Conservation (phyloP, 1,140 invertebrate species). For the Drosophila orosa region DNA sequence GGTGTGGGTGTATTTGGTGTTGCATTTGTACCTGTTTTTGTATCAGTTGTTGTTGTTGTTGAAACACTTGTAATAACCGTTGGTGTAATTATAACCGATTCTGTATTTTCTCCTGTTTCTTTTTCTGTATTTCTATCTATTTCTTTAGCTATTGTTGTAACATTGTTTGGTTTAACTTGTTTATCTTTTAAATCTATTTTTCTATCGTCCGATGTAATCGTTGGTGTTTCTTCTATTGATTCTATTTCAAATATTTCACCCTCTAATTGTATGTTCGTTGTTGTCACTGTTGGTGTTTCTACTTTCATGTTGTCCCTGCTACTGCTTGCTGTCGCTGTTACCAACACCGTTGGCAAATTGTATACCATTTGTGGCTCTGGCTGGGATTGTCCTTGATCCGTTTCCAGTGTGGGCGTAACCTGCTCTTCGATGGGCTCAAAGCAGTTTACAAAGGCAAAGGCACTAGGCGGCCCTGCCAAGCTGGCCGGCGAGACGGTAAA, state of each 20-base stretch:
- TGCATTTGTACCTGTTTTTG: constrained; percentile 18
- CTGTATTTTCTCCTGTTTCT: constrained; percentile 9
- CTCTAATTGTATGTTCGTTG: background rate
- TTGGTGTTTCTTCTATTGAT: background rate
- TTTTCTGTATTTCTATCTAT: constrained; percentile 4
- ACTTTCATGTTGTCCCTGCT: background rate
- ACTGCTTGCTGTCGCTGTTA: constrained; percentile 39
- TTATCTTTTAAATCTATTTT: background rate
- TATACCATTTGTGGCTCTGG: constrained; percentile 44
- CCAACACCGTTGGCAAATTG: constrained; percentile 58
- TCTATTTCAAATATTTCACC: background rate
- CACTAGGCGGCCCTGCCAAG: constrained; percentile 5
- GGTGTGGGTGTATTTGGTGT: constrained; percentile 5
- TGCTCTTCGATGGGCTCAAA: constrained; percentile 73
- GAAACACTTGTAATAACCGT: constrained; percentile 9
- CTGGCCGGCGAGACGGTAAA: constrained; percentile 39
- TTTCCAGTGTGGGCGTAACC: constrained; percentile 18
- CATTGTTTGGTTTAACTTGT: background rate
- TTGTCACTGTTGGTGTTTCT: background rate
- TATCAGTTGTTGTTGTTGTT: constrained; percentile 25
- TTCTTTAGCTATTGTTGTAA: constrained; percentile 2
- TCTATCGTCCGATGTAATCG: background rate
- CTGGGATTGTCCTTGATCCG: background rate
- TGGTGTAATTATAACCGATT: background rate
- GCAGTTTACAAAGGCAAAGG: constrained; percentile 55